Percentiles rank a stretch among this genome's conserved stretches.
These are phyloP conservation scores for Rhinolophus ferrumequinum DNA, from an alignment of 2,113 vertebrate genomes.

Conservation along the genomic window DNA sequence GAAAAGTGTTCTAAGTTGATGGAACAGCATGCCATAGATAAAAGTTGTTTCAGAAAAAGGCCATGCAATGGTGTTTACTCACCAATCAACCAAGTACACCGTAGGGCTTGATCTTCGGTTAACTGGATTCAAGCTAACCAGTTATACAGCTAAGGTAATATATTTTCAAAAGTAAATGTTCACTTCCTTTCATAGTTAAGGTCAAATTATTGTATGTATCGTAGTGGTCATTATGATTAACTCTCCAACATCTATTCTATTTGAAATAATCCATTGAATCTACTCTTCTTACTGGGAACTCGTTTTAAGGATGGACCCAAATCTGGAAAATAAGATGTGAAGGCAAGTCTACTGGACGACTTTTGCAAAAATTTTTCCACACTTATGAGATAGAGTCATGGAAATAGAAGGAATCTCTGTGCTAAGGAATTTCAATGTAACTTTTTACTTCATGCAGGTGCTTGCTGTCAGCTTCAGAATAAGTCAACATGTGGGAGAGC, in stretches of 20 bases:
- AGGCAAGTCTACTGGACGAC: not conserved
- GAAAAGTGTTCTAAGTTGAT: not conserved
- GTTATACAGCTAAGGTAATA: not conserved
- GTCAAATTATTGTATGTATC: not conserved
- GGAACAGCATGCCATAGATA: not conserved
- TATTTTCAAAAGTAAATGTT: not conserved
- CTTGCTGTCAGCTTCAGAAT: not conserved
- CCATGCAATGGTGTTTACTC: not conserved
- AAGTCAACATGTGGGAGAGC: not conserved
- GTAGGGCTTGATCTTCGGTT: not conserved
- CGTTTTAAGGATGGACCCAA: not conserved
- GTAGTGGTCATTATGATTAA: not conserved
- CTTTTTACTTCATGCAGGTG: not conserved
- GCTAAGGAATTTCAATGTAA: not conserved
- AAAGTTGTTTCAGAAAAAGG: not conserved
- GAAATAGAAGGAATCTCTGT: not conserved
- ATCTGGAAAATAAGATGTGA: not conserved
- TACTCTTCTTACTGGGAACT: not conserved
- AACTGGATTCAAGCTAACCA: not conserved
- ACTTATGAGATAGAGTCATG: not conserved
- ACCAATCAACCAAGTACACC: not conserved
- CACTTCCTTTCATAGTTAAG: not conserved
- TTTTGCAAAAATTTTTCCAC: not conserved
- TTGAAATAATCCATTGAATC: slow-evolving; percentile 1
- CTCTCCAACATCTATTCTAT: not conserved